Percentiles rank a stretch among this genome's conserved stretches.
Evolutionary conservation across 2,113 vertebrate species (phyloP).

Genomic region (Toxotes jaculatrix): DNA sequence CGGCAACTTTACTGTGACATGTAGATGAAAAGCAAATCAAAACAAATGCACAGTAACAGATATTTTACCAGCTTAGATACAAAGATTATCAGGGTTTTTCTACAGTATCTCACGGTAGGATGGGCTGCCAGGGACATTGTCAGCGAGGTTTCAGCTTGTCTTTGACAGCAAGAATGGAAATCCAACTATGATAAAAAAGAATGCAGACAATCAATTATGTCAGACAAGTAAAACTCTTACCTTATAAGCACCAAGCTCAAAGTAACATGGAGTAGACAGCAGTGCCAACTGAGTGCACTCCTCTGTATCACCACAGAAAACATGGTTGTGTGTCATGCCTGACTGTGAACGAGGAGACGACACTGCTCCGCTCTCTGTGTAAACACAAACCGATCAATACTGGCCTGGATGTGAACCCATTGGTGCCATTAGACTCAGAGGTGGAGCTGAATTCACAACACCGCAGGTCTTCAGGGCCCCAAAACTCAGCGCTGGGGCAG

Average conservation of each 20-base stretch:
- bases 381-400: slow-evolving; percentile 76
- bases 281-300: slow-evolving; percentile 6
- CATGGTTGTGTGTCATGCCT: slow-evolving; percentile 65
- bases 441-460: slow-evolving; percentile 32
- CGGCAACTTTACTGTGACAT: slow-evolving; percentile 38
- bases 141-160: neutral
- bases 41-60: neutral
- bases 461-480: neutral
- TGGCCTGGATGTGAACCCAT: slow-evolving; percentile 51
- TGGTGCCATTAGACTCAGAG: slow-evolving; percentile 20
- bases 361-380: slow-evolving; percentile 49
- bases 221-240: slow-evolving; percentile 47
- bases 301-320: slow-evolving; percentile 32
- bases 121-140: too few relatives aligned
- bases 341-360: slow-evolving; percentile 10
- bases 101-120: neutral
- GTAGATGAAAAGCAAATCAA: slow-evolving; percentile 1
- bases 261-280: slow-evolving; percentile 34
- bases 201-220: neutral
- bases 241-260: slow-evolving; percentile 65
- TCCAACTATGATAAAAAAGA: neutral
- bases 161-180: neutral
- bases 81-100: neutral
- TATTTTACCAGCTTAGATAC: neutral
- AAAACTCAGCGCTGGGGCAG: neutral